Evolutionary conservation across 1,140 invertebrate genomes (phyloP).

Genomic region (Drosophila repleta): DNA sequence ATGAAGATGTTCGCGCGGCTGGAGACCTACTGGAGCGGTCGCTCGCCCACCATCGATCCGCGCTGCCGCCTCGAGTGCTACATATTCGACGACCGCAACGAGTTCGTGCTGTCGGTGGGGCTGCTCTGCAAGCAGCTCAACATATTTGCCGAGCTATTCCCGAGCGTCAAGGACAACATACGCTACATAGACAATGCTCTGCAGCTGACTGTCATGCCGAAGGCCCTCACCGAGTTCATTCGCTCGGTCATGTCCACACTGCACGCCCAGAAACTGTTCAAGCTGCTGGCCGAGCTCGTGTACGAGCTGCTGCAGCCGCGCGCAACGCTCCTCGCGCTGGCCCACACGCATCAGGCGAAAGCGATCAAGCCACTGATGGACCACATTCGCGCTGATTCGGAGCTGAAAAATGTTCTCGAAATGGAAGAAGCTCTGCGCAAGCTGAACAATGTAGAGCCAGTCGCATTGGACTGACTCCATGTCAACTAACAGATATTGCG

Average conservation of each 20-base stretch:
- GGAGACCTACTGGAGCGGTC: neutral
- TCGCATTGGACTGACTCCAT: too few species aligned
- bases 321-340: neutral
- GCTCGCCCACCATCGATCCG: neutral
- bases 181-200: conserved; percentile 23
- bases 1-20: conserved; percentile 14
- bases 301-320: neutral
- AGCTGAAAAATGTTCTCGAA: neutral
- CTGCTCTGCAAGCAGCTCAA: neutral
- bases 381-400: neutral
- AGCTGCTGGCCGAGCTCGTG: conserved; percentile 4
- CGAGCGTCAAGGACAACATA: neutral
- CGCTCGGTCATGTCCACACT: neutral
- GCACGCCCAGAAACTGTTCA: neutral
- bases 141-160: neutral
- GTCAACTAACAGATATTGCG: too few species aligned
- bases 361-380: too few species aligned
- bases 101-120: conserved; percentile 18
- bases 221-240: neutral
- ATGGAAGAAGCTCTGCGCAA: neutral
- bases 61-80: conserved; percentile 33
- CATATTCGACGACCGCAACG: conserved; percentile 26
- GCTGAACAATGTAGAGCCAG: neutral
- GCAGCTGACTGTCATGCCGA: conserved; percentile 3
- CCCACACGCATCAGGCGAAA: too few species aligned